phyloP scores from a whole-genome alignment of 2,797 vertebrate genomes.

The Erethizon dorsatum region DNA sequence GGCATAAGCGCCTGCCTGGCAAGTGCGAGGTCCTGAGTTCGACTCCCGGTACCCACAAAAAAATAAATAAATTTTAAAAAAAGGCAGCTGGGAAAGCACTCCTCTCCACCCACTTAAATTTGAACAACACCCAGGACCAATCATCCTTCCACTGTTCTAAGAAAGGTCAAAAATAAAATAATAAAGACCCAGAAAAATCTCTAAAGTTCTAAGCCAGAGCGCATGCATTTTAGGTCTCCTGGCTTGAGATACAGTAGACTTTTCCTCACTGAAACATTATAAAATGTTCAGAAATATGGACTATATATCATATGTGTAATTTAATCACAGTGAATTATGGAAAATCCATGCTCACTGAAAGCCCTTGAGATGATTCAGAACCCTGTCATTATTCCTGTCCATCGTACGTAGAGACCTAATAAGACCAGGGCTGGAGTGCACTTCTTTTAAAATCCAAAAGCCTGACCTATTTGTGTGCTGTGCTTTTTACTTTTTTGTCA shows the following conservation, averaged over 20 bases:
- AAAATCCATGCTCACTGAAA: not conserved
- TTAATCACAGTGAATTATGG: not conserved
- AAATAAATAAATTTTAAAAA: too few species aligned
- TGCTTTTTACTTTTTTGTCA: not conserved
- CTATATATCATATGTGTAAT: not conserved
- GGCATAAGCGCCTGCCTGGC: too few species aligned
- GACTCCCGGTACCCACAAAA: too few species aligned
- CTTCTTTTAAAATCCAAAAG: not conserved
- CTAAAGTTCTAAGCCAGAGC: not conserved
- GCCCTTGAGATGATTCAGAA: not conserved
- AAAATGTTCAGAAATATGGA: not conserved
- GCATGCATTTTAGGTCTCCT: not conserved
- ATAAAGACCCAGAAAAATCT: not conserved
- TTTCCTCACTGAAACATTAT: not conserved
- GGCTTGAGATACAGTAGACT: not conserved
- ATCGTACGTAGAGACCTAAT: not conserved
- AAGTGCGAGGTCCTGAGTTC: too few species aligned
- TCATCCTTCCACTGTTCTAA: not conserved
- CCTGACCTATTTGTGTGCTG: not conserved
- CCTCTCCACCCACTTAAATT: not conserved
- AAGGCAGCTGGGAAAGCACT: not conserved
- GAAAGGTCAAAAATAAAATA: not conserved
- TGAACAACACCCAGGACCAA: not conserved
- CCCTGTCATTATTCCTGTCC: not conserved
- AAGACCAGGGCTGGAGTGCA: not conserved